Evolutionary conservation across 2,797 vertebrate genomes (phyloP).

Genomic region (Scolopax bukidnonensis): DNA sequence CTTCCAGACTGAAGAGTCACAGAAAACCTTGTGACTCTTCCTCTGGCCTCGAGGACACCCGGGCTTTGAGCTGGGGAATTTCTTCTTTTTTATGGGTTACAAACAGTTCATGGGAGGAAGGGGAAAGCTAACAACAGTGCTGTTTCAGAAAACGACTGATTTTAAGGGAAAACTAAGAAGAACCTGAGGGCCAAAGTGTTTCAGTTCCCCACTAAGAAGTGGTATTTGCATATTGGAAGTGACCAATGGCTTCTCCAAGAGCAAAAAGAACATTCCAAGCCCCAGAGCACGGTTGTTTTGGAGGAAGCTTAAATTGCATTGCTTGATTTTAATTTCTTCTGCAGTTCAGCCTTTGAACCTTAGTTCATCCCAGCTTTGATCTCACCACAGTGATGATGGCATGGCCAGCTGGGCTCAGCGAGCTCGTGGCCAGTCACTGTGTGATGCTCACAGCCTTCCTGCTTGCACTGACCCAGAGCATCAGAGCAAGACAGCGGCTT

Average conservation of each 20-base stretch:
- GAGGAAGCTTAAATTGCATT: background rate
- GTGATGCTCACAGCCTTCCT: background rate
- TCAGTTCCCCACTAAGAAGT: background rate
- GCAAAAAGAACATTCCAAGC: background rate
- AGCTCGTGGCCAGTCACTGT: fast-evolving
- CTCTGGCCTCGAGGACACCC: background rate
- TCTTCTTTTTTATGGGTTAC: background rate
- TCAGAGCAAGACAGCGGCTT: background rate
- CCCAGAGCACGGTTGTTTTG: background rate
- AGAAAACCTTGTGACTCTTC: background rate
- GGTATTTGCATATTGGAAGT: background rate
- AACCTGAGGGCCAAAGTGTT: background rate
- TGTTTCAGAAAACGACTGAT: background rate
- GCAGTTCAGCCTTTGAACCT: background rate
- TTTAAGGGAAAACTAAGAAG: background rate
- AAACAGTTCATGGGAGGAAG: background rate
- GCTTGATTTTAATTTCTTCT: background rate
- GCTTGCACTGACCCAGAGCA: background rate
- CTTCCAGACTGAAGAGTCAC: background rate
- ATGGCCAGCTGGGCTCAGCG: fast-evolving
- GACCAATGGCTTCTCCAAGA: fast-evolving
- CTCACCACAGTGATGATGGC: fast-evolving
- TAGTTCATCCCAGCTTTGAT: background rate
- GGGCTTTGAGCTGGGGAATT: background rate
- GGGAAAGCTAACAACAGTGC: background rate